Evolutionary conservation across 2,888 invertebrate species (phyloP).

Genomic region (Andrena flavipes): DNA sequence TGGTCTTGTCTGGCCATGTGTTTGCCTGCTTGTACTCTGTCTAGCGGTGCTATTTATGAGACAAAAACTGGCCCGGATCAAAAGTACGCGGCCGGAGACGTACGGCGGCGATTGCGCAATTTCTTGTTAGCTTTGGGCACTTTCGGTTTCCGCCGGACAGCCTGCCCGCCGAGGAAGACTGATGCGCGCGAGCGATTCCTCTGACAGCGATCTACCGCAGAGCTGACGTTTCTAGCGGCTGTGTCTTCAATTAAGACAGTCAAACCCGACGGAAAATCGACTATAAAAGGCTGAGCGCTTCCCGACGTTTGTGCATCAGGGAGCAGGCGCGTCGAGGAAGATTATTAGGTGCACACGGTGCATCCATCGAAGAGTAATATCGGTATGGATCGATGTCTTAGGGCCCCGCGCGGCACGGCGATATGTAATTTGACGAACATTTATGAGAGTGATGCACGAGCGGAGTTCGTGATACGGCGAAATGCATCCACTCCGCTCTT

Average conservation of each 20-base stretch:
- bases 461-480: constrained; percentile 16
- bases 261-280: not conserved
- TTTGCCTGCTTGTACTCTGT: constrained; percentile 49
- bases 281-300: not conserved
- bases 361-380: not conserved
- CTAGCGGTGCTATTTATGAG: constrained; percentile 63
- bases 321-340: not conserved
- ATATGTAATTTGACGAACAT: constrained; percentile 44
- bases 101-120: constrained; percentile 59
- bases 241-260: constrained; percentile 25
- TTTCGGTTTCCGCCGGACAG: constrained; percentile 34
- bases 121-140: constrained; percentile 51
- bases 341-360: not conserved
- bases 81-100: constrained; percentile 49
- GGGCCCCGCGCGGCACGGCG: not conserved
- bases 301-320: too few species aligned
- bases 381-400: constrained; percentile 14
- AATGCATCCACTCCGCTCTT: constrained; percentile 48
- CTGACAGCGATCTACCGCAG: constrained; percentile 5
- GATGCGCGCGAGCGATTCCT: constrained; percentile 30
- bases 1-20: constrained; percentile 71
- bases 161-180: constrained; percentile 16
- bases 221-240: not conserved
- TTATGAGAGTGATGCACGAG: constrained; percentile 27
- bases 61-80: constrained; percentile 65